Evolutionary conservation across 2,888 invertebrate species (phyloP).

Genomic region (Pycnomerus fuliginosus): DNA sequence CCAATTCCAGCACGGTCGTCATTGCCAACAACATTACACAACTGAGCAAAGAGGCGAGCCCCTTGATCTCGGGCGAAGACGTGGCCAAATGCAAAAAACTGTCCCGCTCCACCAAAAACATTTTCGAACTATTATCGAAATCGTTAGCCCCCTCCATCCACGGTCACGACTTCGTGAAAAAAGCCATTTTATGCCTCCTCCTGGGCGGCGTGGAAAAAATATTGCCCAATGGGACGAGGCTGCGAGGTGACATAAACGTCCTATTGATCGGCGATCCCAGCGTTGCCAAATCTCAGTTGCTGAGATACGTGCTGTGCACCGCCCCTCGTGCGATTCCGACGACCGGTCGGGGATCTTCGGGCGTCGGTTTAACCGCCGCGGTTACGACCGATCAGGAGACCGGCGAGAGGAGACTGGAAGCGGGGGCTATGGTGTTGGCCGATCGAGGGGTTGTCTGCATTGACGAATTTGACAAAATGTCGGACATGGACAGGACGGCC

Average conservation of each 20-base stretch:
- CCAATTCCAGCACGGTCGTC: slow-evolving; percentile 83
- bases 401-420: slow-evolving; percentile 74
- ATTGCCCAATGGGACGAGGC: slow-evolving; percentile 85
- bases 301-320: slow-evolving; percentile 90
- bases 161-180: slow-evolving; percentile 95
- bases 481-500: slow-evolving; percentile 97
- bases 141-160: slow-evolving; percentile 98
- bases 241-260: slow-evolving; percentile 69
- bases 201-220: slow-evolving; percentile 95
- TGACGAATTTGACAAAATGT: slow-evolving; percentile 99
- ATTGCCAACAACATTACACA: slow-evolving; percentile 92
- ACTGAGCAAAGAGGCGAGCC: slow-evolving; percentile 82
- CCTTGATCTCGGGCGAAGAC: slow-evolving; percentile 80
- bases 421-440: slow-evolving; percentile 99
- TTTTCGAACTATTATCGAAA: slow-evolving; percentile 85
- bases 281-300: slow-evolving; percentile 95
- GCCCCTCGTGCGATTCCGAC: slow-evolving; percentile 96
- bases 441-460: slow-evolving; percentile 97
- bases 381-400: slow-evolving; percentile 96
- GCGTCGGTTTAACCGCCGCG: slow-evolving; percentile 98
- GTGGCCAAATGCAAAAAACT: slow-evolving; percentile 84
- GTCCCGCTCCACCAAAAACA: slow-evolving; percentile 69
- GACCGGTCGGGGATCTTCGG: slow-evolving; percentile 96
- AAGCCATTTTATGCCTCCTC: slow-evolving; percentile 90
- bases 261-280: slow-evolving; percentile 95